Base-by-base conservation (phyloP, 2,113 vertebrate species). In the Myanophis thanlyinensis region DNA sequence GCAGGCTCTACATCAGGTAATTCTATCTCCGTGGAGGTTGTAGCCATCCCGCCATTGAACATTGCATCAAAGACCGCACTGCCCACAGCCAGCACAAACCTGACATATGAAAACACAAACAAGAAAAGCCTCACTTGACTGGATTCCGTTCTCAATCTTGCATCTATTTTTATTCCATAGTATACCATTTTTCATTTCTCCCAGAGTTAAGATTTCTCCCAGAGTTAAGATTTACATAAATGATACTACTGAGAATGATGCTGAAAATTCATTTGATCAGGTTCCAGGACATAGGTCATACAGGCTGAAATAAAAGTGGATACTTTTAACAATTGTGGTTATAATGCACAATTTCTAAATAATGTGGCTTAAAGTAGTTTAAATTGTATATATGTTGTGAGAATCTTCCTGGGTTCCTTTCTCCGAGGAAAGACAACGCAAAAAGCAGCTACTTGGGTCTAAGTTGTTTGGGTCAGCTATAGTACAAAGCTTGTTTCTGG, bases 1-100 rank as follows among this genome's bases (percentile, higher is more conserved):
- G 99, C 99, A 0, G 99, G 98, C 89, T 99, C 99, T 93, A 99
- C 99, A 3, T 99, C 99, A 0, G 99, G 99, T 90, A 99, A 98
- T 96, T 99, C 99, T 0, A 99, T 99, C 96, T 99, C 99, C 0
- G 99, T 98, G 8, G 99, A 99, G 0, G 99, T 99, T 49, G 99
- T 99, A 91, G 99, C 99, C 99, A 99, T 99, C 3, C 99, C 99
- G 0, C 99, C 99, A 35, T 99, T 99, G 93, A 99, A 99, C 99
- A 99, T 99, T 0, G 99, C 99, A 93, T 99, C 99, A 22, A 99
- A 99, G 92, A 99, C 99, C 0, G 99, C 99, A 0, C 99, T 99
- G 94, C 99, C 99, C 95, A 99, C 99, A 0, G 99, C 99, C 95
- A 99, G 97, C 96, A 99, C 99, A 53, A 99, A 99, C 98, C 99